phyloP scores from a whole-genome alignment of 2,113 vertebrate species.

The Poeciliopsis occidentalis region DNA sequence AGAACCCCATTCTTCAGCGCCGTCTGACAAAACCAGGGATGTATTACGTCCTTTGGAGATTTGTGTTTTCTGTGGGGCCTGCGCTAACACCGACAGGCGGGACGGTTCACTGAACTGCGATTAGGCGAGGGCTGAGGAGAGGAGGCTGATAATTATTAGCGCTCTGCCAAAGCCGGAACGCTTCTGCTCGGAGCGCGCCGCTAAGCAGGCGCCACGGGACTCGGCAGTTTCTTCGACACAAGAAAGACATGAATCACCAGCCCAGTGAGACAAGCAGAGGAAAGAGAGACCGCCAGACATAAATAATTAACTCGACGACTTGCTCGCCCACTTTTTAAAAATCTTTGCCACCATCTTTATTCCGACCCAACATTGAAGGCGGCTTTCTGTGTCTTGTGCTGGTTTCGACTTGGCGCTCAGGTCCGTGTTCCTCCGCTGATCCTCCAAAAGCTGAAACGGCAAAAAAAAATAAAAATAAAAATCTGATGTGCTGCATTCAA shows the following conservation, averaged over 20 bases:
- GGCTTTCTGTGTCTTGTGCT: constrained; percentile 19
- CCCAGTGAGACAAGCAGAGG: constrained; percentile 47
- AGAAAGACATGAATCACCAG: constrained; percentile 43
- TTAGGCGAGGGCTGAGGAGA: constrained; percentile 33
- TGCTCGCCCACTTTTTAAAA: constrained; percentile 20
- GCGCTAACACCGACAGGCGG: constrained; percentile 9
- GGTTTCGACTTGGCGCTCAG: constrained; percentile 8
- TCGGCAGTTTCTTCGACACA: constrained; percentile 43
- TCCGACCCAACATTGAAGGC: constrained; percentile 42
- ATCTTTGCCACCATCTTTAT: constrained; percentile 38
- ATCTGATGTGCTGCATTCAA: constrained; percentile 19
- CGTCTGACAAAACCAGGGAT: constrained; percentile 21
- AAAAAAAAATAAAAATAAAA: neutral
- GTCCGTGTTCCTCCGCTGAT: constrained; percentile 3
- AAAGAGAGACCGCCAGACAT: constrained; percentile 42
- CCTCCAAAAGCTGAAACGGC: constrained; percentile 40
- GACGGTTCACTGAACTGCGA: constrained; percentile 24
- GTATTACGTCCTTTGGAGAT: constrained; percentile 21
- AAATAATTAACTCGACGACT: constrained; percentile 65
- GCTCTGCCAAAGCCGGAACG: constrained; percentile 27
- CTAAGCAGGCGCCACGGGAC: constrained; percentile 39
- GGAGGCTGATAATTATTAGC: constrained; percentile 50
- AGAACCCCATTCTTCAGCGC: neutral
- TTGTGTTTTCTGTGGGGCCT: constrained; percentile 10
- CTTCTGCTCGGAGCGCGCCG: constrained; percentile 29